Percentiles rank a stretch among this genome's conserved stretches.
phyloP scores from a whole-genome alignment of 2,888 invertebrate genomes.

The Bellardia bayeri region DNA sequence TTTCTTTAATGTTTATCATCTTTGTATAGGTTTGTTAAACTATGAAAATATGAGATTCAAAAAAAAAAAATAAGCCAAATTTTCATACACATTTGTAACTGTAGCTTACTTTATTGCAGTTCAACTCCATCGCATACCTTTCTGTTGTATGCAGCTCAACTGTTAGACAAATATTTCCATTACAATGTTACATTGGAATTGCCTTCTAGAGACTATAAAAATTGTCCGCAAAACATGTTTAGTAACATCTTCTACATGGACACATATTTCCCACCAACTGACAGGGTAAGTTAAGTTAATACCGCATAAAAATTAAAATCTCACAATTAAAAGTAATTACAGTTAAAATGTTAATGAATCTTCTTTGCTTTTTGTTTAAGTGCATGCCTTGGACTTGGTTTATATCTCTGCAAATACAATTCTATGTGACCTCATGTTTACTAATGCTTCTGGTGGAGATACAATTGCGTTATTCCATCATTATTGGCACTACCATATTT shows the following conservation, averaged over 20 bases:
- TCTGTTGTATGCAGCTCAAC: slow-evolving; percentile 85
- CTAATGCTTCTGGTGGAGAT: slow-evolving; percentile 87
- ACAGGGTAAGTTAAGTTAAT: slow-evolving; percentile 85
- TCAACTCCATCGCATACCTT: slow-evolving; percentile 87
- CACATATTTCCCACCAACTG: slow-evolving; percentile 86
- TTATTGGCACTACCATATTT: slow-evolving; percentile 82
- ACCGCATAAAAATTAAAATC: too few species aligned
- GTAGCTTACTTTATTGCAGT: slow-evolving; percentile 81
- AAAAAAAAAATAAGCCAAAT: too few species aligned
- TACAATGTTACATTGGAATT: slow-evolving; percentile 85
- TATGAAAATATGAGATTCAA: too few species aligned
- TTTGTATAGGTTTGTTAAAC: too few species aligned
- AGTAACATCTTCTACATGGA: slow-evolving; percentile 87
- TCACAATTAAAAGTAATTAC: too few species aligned
- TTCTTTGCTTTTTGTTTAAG: slow-evolving; percentile 82
- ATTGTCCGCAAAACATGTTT: slow-evolving; percentile 87
- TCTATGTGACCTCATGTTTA: slow-evolving; percentile 89
- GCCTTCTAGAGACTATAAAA: slow-evolving; percentile 86
- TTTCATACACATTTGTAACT: background rate
- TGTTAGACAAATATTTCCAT: slow-evolving; percentile 84
- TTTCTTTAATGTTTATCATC: background rate
- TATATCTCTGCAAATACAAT: slow-evolving; percentile 90
- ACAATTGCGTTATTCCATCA: slow-evolving; percentile 79
- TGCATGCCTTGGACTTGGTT: slow-evolving; percentile 94
- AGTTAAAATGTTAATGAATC: too few species aligned